Percentiles rank a stretch among this genome's conserved stretches.
phyloP scores from a whole-genome alignment of 35 echinoderm and acorn worm genomes.

The Hemicentrotus pulcherrimus region DNA sequence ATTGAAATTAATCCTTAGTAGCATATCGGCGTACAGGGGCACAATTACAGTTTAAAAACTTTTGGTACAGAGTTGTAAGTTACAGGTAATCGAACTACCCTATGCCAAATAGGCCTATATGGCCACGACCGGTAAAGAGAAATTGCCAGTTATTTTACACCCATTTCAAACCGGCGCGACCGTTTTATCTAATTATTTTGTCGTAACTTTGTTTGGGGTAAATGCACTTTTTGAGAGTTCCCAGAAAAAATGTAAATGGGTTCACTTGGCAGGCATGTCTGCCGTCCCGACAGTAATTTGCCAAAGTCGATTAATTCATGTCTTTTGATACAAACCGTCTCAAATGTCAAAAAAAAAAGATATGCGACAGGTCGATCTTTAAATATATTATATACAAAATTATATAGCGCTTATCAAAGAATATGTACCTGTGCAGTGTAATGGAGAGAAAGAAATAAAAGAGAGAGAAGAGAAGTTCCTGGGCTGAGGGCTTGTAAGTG shows the following conservation, averaged over 20 bases:
- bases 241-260: background rate
- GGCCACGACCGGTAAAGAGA: background rate
- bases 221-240: slow-evolving; percentile 15
- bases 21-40: too few species aligned
- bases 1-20: too few species aligned
- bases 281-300: background rate
- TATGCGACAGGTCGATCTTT: background rate
- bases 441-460: too few species aligned
- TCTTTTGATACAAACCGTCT: background rate
- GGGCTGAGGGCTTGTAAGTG: too few species aligned
- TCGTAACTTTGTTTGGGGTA: slow-evolving; percentile 2
- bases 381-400: too few species aligned
- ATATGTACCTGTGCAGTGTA: too few species aligned
- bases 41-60: too few species aligned
- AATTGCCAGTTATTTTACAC: background rate
- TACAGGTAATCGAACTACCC: too few species aligned
- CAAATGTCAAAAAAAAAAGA: background rate
- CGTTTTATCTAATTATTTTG: background rate
- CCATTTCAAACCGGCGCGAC: background rate
- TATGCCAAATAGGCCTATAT: too few species aligned
- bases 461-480: too few species aligned
- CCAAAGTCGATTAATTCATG: background rate
- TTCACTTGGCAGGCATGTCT: background rate
- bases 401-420: too few species aligned
- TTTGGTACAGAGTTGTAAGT: too few species aligned